Conservation (phyloP, 2,888 invertebrate genomes). For the Nephrocerus scutellatus region DNA sequence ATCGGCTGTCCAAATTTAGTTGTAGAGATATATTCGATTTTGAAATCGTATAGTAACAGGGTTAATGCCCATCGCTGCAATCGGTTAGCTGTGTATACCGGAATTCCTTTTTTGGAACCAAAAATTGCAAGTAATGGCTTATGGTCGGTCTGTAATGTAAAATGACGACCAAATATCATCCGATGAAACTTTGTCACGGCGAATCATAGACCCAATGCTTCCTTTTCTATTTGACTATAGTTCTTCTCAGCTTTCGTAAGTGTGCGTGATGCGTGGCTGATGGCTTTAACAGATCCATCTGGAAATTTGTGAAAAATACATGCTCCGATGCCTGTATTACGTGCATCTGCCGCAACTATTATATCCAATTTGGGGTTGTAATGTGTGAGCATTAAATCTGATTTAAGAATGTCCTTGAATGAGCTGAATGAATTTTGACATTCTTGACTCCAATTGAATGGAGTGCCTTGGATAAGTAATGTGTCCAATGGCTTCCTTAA, state of each 20-base stretch:
- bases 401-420: slow-evolving; percentile 18
- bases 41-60: no score
- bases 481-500: slow-evolving; percentile 14
- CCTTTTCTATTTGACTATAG: slow-evolving; percentile 22
- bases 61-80: no score
- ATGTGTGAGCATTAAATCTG: slow-evolving; percentile 14
- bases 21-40: no score
- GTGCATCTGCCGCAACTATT: slow-evolving; percentile 17
- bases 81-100: no score
- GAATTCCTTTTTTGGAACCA: slow-evolving; percentile 28
- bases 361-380: slow-evolving; percentile 15
- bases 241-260: slow-evolving; percentile 16
- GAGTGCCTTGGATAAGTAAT: slow-evolving; percentile 10
- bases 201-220: slow-evolving; percentile 18
- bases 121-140: slow-evolving; percentile 41
- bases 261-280: slow-evolving; percentile 13
- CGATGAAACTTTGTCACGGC: slow-evolving; percentile 18
- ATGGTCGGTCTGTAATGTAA: slow-evolving; percentile 35
- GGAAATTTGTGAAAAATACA: slow-evolving; percentile 15
- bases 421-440: slow-evolving; percentile 15
- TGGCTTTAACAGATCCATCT: slow-evolving; percentile 14
- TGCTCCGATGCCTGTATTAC: slow-evolving; percentile 13
- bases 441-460: slow-evolving; percentile 15
- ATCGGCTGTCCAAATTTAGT: no score
- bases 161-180: slow-evolving; percentile 16